Evolutionary conservation across 2,888 invertebrate genomes (phyloP), one percentile per base, ranked within the genome.

Genomic region (Lapara coniferarum): DNA sequence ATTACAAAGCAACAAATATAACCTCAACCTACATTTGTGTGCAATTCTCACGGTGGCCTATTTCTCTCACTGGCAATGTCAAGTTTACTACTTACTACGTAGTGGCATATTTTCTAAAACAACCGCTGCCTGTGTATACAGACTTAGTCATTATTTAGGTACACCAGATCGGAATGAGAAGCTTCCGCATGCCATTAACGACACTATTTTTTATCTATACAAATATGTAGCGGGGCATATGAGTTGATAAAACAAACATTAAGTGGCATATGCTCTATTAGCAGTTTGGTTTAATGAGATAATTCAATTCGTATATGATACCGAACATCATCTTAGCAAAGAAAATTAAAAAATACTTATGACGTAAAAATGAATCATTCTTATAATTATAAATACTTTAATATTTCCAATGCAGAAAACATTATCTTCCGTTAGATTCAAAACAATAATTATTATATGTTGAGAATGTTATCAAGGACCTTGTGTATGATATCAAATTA

Each of bases 61-160:
- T 73, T 73, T 72, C 72, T 72, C 71, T 71, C 67, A 70, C 69
- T 67, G 72, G 71, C 72, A 70, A 66, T 70, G 63, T 63, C 69
- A 76, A 74, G 71, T 78, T 77, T 74, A 73, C 66, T 68, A 72
- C 68, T 1, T 70, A 68, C 71, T 66, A 55, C 56, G 66, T 66
- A 66, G 69, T 70, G 44, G 66, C 56, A 57, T 19, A 49, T 49
- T 63, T 63, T 46, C 19, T 63, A 19, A 63, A 16, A 63, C 16
- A 59, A 59, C 10, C 16, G 46, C 49, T 63, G 16, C 46, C 19
- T 49, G 12, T 13, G 16, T 49, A 46, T 19, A 49, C 49, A 46
- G 10, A 13, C 49, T 63, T 63, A 63, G 16, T 63, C 49, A 63
- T 13, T 63, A 44, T 46, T 46, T 46, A 14, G n/a, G 10, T 16